Evolutionary conservation across 30 jellyfish, hydroid and myxozoan species (phyloP), one percentile per base, ranked within the genome.

Genomic region (Cassiopea andromeda): DNA sequence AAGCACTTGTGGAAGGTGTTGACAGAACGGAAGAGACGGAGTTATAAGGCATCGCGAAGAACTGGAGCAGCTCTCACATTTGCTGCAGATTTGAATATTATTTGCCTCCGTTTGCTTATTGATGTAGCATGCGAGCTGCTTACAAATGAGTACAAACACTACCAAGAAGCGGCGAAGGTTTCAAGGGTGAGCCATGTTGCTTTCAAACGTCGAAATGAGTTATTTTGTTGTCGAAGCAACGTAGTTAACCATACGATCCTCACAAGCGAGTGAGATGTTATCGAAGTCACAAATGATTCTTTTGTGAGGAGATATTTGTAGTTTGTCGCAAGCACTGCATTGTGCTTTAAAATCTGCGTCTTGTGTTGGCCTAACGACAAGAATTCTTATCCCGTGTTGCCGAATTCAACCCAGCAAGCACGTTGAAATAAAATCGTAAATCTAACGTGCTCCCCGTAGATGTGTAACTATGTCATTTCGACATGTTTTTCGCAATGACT

Each of bases 121-220:
- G 27, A 1, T 5, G 79, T 70, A 70, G 27, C 84, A 83, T 83
- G 91, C 76, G 13, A 43, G 48, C 50, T 43, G 60, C 57, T 10
- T 5, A 54, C 54, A 57, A 72, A 87, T 87, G 94, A 87, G 90
- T 73, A 64, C 85, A 54, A 78, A 69, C 44, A 44, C 94, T 72
- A 78, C 86, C 69, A 87, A 87, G 82, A 46, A 87, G 48, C 90
- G 94, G 43, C 90, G 94, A 15, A 27, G 89, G 44, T 49, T 86
- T 58, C 94, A 87, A 70, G 90, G 94, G 93, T 86, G 47, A 86
- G 93, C 85, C 85, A 60, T 74, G 54, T 70, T 70, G 76, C 76
- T 80, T 60, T 60, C 73, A 14, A 64, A 9, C 48, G 17, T 48
- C 27, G 16, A 45, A 14, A 18, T 54, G 12, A 54, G 12, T 54